A percentile compares a stretch with the other conserved stretches of the same genome.
phyloP scores from a whole-genome alignment of 2,888 invertebrate species.

The Homarus gammarus region DNA sequence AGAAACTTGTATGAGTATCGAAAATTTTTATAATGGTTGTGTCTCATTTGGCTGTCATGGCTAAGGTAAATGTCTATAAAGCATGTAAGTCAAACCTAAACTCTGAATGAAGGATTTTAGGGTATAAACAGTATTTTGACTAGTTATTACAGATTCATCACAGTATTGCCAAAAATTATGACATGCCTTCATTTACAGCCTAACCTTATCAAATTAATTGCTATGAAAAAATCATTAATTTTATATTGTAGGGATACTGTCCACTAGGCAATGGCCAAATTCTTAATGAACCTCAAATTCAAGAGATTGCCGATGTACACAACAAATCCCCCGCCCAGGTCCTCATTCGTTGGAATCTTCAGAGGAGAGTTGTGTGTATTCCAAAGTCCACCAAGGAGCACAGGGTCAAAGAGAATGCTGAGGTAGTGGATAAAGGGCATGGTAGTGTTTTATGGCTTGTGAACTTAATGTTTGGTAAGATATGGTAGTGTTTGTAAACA shows the following conservation, averaged over 20 bases:
- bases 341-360: constrained; percentile 79
- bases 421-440: constrained; percentile 76
- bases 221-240: constrained; percentile 2
- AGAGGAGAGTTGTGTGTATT: constrained; percentile 79
- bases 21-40: too few relatives aligned
- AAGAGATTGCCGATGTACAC: constrained; percentile 77
- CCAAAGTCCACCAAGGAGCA: constrained; percentile 79
- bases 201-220: not conserved
- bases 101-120: too few relatives aligned
- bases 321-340: constrained; percentile 79
- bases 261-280: constrained; percentile 79
- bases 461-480: not conserved
- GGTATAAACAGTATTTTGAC: too few relatives aligned
- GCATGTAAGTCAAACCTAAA: too few relatives aligned
- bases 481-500: not conserved
- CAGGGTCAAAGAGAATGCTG: constrained; percentile 78
- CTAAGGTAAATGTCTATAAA: too few relatives aligned
- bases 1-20: too few relatives aligned
- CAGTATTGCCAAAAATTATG: not conserved
- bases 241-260: constrained; percentile 79
- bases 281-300: constrained; percentile 77
- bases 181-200: not conserved
- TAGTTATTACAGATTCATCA: too few relatives aligned
- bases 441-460: not conserved
- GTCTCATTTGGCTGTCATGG: too few relatives aligned